These are phyloP conservation scores for Coecobrya sp. DNA, from an alignment of 2,888 invertebrate species.

Conservation along the genomic window DNA sequence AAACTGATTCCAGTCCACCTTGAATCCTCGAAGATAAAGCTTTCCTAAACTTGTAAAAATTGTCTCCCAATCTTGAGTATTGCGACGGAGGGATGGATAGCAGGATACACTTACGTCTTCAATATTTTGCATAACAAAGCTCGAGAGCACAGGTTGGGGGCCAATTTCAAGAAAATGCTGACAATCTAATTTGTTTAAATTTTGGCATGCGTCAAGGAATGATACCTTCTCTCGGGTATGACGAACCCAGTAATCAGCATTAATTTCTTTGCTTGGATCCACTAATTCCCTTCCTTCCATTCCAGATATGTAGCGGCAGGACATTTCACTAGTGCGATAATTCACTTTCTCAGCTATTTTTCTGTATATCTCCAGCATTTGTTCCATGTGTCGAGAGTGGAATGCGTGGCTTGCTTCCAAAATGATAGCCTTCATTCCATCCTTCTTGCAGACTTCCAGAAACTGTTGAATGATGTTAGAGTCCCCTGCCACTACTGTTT, in stretches of 20 bases:
- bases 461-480: neutral
- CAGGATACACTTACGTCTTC: constrained; percentile 16
- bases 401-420: constrained; percentile 69
- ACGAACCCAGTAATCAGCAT: too few relatives aligned
- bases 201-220: too few relatives aligned
- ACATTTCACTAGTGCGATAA: too few relatives aligned
- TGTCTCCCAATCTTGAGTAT: constrained; percentile 67
- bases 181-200: too few relatives aligned
- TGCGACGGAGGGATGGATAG: constrained; percentile 73
- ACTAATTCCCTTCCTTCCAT: constrained; percentile 3
- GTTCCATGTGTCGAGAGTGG: constrained; percentile 74
- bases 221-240: too few relatives aligned
- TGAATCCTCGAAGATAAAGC: constrained; percentile 67
- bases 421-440: constrained; percentile 53
- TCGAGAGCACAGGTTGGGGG: too few relatives aligned
- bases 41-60: constrained; percentile 59
- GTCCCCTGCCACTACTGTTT: constrained; percentile 78
- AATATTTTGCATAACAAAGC: too few relatives aligned
- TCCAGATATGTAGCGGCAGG: constrained; percentile 37
- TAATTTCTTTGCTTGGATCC: too few relatives aligned
- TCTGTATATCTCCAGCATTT: constrained; percentile 50
- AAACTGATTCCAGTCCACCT: constrained; percentile 80
- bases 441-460: neutral
- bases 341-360: constrained; percentile 42
- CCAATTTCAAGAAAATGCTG: too few relatives aligned